Percentiles rank a stretch among this genome's conserved stretches.
Conservation (phyloP, 2,888 invertebrate species). For the Eupithecia exiguata region DNA sequence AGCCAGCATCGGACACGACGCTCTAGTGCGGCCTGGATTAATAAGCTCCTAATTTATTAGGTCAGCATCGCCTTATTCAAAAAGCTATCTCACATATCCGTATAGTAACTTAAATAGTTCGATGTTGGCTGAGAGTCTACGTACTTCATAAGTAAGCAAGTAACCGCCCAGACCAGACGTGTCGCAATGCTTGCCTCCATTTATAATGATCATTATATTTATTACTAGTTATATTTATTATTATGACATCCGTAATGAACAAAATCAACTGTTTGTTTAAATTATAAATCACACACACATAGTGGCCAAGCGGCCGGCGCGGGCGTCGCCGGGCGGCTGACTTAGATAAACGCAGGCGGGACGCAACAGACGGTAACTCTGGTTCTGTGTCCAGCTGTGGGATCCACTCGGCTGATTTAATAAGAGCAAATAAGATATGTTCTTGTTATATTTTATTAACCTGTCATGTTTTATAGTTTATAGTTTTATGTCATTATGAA, state of each 20-base stretch:
- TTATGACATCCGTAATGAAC: background rate
- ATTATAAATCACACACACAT: no score
- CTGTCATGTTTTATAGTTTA: background rate
- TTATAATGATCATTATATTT: background rate
- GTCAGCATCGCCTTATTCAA: constrained; percentile 12
- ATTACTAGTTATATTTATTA: background rate
- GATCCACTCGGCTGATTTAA: no score
- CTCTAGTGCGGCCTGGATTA: constrained; percentile 27
- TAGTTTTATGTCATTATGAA: background rate
- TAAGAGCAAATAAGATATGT: no score
- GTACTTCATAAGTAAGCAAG: background rate
- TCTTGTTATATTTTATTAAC: background rate
- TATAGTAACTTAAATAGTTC: background rate
- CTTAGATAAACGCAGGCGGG: no score
- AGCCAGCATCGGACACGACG: constrained; percentile 19
- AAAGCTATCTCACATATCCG: background rate
- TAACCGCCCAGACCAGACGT: no score
- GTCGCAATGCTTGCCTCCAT: background rate
- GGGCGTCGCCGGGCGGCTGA: no score
- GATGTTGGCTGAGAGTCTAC: background rate
- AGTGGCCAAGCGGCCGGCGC: no score
- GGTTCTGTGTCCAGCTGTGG: no score
- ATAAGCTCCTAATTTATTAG: constrained; percentile 28
- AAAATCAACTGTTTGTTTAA: no score
- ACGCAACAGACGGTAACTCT: no score